Evolutionary conservation across 2,888 invertebrate species (phyloP), one percentile per base, ranked within the genome.

Genomic region (Drosophila mayaguana): DNA sequence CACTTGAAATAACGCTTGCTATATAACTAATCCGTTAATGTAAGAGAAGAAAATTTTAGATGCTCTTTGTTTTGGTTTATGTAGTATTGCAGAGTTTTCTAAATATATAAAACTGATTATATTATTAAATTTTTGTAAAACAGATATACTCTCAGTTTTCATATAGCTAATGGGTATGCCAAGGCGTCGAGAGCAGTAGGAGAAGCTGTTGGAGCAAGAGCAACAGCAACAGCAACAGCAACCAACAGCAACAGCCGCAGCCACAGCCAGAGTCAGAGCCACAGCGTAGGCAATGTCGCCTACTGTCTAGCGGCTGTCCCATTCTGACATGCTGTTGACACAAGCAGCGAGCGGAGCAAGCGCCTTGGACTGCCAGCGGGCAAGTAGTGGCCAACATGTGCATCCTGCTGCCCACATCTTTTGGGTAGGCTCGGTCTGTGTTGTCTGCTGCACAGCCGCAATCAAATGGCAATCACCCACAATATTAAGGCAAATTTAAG

Each of bases 281-380:
- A 56, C 72, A 72, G 75, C 69, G 69, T 76, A 73, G 80, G 82
- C 63, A 69, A 72, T 88, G 89, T 89, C 89, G 80, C 77, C 81
- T 81, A 77, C 80, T 79, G 88, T 75, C 87, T 78, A 75, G 85
- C 59, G 76, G 70, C 88, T 70, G 83, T 84, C 76, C 63, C 84
- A 54, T 59, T 73, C 89, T 90, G 91, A 91, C 90, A 89, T 91
- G 89, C 79, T 90, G 90, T 90, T 92, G 92, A 89, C 92, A 90
- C 85, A 90, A 91, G 85, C 83, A 83, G 77, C 76, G 72, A 81
- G 81, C 61, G 45, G 46, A 78, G 67, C 69, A 60, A 71, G 67
- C 67, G 82, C 86, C 82, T 77, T 63, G 75, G 77, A 75, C 79
- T 89, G 83, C 81, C 88, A 77, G 68, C 74, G 66, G 65, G 65